Evolutionary conservation across 2,888 invertebrate genomes (phyloP).

Genomic region (Drosophila anceps): DNA sequence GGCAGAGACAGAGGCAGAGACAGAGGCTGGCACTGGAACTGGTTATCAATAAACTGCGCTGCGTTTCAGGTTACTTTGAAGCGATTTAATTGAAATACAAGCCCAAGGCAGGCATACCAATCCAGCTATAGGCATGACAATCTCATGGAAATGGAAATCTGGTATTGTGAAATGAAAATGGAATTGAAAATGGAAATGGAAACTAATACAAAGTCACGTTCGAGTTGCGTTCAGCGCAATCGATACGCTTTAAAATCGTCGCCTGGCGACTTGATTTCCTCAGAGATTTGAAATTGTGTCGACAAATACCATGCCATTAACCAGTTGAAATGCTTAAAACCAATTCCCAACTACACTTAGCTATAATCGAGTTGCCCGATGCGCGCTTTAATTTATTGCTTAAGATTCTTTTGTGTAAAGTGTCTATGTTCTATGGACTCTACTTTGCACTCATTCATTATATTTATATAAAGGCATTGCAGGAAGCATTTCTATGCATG

Average conservation of each 20-base stretch:
- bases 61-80: constrained; percentile 69
- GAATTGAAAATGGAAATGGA: constrained; percentile 46
- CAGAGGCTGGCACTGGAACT: constrained; percentile 1
- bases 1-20: background rate
- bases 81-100: constrained; percentile 76
- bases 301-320: constrained; percentile 4
- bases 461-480: background rate
- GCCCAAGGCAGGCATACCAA: constrained; percentile 23
- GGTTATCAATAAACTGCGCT: constrained; percentile 66
- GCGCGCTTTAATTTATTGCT: background rate
- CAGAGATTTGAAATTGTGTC: constrained; percentile 9
- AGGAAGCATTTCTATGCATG: background rate
- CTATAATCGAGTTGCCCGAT: background rate
- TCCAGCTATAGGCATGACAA: constrained; percentile 22
- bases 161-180: constrained; percentile 37
- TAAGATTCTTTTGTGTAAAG: background rate
- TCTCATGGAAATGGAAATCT: constrained; percentile 49
- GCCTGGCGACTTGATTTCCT: constrained; percentile 24
- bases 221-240: constrained; percentile 30
- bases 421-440: background rate
- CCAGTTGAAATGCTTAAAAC: background rate
- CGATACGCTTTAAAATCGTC: constrained; percentile 30
- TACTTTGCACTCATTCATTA: background rate
- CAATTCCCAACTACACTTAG: constrained; percentile 4
- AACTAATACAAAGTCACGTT: constrained; percentile 47